Conservation (phyloP, 2,888 invertebrate species). For the Operophtera brumata region DNA sequence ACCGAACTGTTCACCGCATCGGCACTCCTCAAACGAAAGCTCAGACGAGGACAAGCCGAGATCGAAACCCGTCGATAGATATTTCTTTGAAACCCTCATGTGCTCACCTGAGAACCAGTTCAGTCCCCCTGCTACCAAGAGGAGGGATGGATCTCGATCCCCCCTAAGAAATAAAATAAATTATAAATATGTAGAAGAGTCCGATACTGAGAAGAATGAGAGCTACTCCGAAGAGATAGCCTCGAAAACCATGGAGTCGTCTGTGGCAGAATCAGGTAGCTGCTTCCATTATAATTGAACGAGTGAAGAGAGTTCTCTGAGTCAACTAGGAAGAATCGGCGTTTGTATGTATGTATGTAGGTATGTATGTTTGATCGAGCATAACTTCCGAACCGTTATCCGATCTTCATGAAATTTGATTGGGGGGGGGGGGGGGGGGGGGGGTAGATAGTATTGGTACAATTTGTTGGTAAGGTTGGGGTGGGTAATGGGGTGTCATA, state of each 20-base stretch:
- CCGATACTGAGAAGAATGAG: slow-evolving; percentile 62
- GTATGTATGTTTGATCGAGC: too few relatives aligned
- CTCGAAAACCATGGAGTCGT: slow-evolving; percentile 63
- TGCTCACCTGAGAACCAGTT: slow-evolving; percentile 57
- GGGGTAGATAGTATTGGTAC: too few relatives aligned
- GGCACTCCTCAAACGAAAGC: slow-evolving; percentile 61
- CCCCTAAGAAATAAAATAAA: slow-evolving; percentile 38
- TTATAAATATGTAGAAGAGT: slow-evolving; percentile 49
- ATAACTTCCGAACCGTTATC: too few relatives aligned
- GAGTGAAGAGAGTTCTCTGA: too few relatives aligned
- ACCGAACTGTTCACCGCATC: slow-evolving; percentile 50
- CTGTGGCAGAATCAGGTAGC: slow-evolving; percentile 52
- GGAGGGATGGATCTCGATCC: slow-evolving; percentile 38
- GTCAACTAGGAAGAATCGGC: too few relatives aligned
- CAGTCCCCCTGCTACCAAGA: slow-evolving; percentile 46
- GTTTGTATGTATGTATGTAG: too few relatives aligned
- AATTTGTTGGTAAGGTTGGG: too few relatives aligned
- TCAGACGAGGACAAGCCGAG: slow-evolving; percentile 56
- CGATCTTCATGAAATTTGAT: too few relatives aligned
- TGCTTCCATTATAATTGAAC: too few relatives aligned
- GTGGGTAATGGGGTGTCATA: too few relatives aligned
- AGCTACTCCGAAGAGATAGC: slow-evolving; percentile 59
- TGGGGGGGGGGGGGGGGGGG: too few relatives aligned
- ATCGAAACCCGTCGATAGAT: slow-evolving; percentile 56
- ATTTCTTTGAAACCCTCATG: slow-evolving; percentile 58